phyloP scores from a whole-genome alignment of 2,113 vertebrate species.

The Dipodomys merriami region DNA sequence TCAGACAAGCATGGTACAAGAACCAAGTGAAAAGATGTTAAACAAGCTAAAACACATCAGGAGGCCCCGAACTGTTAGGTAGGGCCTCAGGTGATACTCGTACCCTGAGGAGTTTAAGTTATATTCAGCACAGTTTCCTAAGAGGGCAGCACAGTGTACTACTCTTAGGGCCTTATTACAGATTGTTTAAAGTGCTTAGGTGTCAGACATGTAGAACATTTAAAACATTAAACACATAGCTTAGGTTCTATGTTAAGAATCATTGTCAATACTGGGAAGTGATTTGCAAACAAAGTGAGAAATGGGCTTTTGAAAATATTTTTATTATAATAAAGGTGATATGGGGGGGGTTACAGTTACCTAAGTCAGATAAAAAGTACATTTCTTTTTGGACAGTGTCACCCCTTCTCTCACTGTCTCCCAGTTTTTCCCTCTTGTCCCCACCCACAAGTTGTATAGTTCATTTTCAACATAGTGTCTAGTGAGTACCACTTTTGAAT shows the following conservation, averaged over 20 bases:
- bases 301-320: no score
- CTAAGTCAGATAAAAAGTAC: no score
- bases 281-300: constrained; percentile 21
- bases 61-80: not conserved
- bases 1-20: not conserved
- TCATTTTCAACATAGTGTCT: no score
- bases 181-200: constrained; percentile 38
- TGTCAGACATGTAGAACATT: constrained; percentile 1
- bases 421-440: no score
- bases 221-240: not conserved
- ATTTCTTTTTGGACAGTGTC: no score
- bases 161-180: not conserved
- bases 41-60: not conserved
- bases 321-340: no score
- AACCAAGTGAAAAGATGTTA: not conserved
- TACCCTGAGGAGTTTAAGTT: not conserved
- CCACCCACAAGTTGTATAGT: no score
- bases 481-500: no score
- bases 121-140: not conserved
- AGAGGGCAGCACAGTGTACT: not conserved
- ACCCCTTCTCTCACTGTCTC: no score
- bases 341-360: no score
- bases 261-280: constrained; percentile 44
- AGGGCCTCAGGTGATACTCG: not conserved
- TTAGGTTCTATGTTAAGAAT: constrained; percentile 32